These are phyloP conservation scores for Pseudachorutes palmiensis DNA, from an alignment of 1,140 invertebrate species.

Conservation along the genomic window DNA sequence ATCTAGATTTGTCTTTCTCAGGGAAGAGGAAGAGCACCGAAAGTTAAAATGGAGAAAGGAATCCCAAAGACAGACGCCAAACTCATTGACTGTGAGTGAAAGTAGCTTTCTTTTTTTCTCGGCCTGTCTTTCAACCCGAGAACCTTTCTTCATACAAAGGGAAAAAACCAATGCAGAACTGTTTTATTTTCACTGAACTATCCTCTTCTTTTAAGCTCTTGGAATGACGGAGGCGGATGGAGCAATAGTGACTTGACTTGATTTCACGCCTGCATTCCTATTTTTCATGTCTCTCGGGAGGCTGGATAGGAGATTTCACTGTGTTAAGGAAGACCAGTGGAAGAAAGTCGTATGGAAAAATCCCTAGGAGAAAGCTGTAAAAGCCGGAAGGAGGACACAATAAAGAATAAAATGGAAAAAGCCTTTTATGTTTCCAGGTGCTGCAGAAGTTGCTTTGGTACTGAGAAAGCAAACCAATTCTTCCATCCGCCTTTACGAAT, in stretches of 20 bases:
- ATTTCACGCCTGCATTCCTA: background rate
- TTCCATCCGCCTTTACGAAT: background rate
- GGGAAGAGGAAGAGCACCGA: background rate
- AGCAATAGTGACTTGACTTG: background rate
- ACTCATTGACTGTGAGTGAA: background rate
- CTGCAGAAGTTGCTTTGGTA: background rate
- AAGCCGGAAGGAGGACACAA: background rate
- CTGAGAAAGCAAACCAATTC: background rate
- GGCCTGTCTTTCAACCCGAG: background rate
- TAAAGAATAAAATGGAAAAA: too few species aligned
- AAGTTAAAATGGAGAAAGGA: background rate
- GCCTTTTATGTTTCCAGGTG: background rate
- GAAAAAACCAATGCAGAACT: too few species aligned
- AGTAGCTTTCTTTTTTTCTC: background rate
- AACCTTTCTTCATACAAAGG: background rate
- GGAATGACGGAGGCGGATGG: background rate
- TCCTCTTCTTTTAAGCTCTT: background rate
- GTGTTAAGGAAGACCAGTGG: background rate
- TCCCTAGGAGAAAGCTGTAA: background rate
- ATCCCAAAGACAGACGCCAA: background rate
- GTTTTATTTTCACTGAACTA: background rate
- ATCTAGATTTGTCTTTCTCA: conserved; percentile 4
- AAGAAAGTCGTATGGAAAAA: background rate
- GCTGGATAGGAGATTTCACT: background rate
- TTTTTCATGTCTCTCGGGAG: background rate